phyloP scores from a whole-genome alignment of 2,113 vertebrate genomes.

The Ariopsis seemanni region DNA sequence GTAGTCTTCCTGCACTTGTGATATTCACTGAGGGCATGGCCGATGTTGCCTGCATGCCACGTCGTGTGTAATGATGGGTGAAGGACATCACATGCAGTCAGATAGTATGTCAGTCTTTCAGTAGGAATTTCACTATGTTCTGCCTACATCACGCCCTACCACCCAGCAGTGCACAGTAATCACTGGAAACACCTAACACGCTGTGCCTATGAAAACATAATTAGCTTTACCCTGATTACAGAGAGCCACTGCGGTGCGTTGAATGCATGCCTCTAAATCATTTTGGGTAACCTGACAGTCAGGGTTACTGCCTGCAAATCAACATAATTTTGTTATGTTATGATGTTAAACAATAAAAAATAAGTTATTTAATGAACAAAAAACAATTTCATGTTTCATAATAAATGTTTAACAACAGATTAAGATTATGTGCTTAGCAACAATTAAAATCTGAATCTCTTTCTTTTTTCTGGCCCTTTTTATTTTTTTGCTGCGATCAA shows the following conservation, averaged over 20 bases:
- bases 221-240: slow-evolving; percentile 48
- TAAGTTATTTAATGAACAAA: background rate
- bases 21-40: slow-evolving; percentile 14
- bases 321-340: background rate
- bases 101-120: slow-evolving; percentile 32
- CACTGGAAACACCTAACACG: slow-evolving; percentile 44
- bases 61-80: slow-evolving; percentile 48
- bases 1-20: background rate
- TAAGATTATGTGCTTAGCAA: background rate
- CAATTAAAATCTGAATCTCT: background rate
- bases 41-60: slow-evolving; percentile 5
- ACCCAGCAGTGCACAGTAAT: slow-evolving; percentile 33
- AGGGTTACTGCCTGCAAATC: slow-evolving; percentile 21
- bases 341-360: background rate
- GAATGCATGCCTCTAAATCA: slow-evolving; percentile 37
- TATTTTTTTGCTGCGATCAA: background rate
- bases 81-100: slow-evolving; percentile 48
- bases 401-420: background rate
- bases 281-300: slow-evolving; percentile 35
- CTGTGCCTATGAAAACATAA: slow-evolving; percentile 50
- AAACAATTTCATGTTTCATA: background rate
- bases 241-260: slow-evolving; percentile 27
- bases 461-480: background rate
- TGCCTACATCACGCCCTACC: slow-evolving; percentile 13
- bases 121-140: slow-evolving; percentile 23